Evolutionary conservation across 2,888 invertebrate species (phyloP).

Genomic region (Drosophila austrosaltans): DNA sequence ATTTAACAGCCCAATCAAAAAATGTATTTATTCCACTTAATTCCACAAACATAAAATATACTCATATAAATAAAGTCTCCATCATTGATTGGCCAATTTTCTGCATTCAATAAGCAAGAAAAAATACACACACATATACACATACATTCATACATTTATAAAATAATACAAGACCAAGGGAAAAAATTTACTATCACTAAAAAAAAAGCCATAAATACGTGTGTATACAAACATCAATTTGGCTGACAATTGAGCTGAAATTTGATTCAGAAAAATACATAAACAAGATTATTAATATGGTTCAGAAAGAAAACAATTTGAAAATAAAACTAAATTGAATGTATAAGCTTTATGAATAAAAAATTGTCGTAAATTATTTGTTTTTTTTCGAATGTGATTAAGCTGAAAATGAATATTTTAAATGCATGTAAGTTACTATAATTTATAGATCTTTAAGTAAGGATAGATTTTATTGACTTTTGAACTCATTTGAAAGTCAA

Average conservation of each 20-base stretch:
- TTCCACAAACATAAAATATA: conserved; percentile 4
- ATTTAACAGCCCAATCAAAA: conserved; percentile 14
- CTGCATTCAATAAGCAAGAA: conserved; percentile 3
- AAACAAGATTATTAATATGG: conserved; percentile 2
- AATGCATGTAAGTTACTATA: too few species aligned
- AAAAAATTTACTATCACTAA: conserved; percentile 2
- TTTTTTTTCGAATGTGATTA: too few species aligned
- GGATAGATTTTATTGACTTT: too few species aligned
- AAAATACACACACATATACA: not conserved
- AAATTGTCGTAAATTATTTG: not conserved
- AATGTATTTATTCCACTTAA: conserved; percentile 13
- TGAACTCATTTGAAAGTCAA: too few species aligned
- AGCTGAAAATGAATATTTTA: too few species aligned
- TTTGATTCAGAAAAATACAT: not conserved
- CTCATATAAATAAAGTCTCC: conserved; percentile 10
- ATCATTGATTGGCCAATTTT: conserved; percentile 5
- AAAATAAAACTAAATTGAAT: not conserved
- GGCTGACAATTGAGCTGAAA: conserved; percentile 2
- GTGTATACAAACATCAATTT: not conserved
- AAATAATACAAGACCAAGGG: not conserved
- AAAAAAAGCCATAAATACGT: conserved; percentile 5
- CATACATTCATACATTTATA: not conserved
- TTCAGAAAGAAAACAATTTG: not conserved
- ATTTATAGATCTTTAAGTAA: too few species aligned
- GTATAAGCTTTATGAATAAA: not conserved